Evolutionary conservation across 2,797 vertebrate genomes (phyloP).

Genomic region (Oreochromis mossambicus): DNA sequence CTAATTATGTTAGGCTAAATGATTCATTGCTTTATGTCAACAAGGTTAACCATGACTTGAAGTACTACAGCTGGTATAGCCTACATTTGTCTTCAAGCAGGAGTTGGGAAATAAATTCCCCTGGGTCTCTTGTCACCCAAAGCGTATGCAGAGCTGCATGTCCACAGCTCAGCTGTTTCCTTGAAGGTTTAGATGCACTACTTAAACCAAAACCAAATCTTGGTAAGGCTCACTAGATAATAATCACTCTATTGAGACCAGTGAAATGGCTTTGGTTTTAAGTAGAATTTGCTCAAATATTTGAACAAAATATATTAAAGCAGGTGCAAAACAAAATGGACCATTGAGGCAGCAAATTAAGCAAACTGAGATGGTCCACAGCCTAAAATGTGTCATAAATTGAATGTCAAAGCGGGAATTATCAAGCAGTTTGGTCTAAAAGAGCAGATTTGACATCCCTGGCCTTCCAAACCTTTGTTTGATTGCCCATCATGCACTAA

Average conservation of each 20-base stretch:
- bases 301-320: neutral
- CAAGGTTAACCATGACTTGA: neutral
- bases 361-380: neutral
- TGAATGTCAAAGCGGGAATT: conserved; percentile 6
- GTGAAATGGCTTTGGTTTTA: neutral
- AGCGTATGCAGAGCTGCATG: neutral
- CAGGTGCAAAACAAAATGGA: neutral
- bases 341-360: neutral
- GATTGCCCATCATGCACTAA: conserved; percentile 46
- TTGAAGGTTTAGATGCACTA: neutral
- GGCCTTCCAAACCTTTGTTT: conserved; percentile 27
- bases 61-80: neutral
- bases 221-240: neutral
- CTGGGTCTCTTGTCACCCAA: neutral
- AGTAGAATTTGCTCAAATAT: neutral
- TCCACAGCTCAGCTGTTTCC: neutral
- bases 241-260: neutral
- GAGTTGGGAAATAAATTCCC: neutral
- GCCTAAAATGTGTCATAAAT: neutral
- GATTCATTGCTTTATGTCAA: neutral
- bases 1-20: neutral
- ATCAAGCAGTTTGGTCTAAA: conserved; percentile 29
- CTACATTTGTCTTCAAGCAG: neutral
- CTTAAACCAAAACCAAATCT: neutral
- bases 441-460: conserved; percentile 11